Conservation (phyloP, 2,888 invertebrate species). For the Hofmannophila pseudospretella region DNA sequence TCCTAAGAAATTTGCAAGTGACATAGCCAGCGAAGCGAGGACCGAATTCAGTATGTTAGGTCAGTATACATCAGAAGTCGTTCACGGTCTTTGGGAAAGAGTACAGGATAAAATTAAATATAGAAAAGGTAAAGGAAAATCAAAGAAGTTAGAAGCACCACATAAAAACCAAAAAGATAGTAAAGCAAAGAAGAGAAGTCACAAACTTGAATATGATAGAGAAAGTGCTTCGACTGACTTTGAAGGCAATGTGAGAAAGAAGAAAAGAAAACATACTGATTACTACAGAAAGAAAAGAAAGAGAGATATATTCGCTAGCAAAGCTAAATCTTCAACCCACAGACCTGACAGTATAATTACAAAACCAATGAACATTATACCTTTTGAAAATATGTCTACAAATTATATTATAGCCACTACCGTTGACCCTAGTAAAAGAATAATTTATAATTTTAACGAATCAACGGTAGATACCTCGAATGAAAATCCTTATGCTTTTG, state of each 20-base stretch:
- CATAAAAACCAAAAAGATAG: background rate
- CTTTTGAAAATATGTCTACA: background rate
- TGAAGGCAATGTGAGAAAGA: no score
- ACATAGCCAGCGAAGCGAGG: background rate
- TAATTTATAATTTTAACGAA: no score
- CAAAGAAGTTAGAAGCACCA: background rate
- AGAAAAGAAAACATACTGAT: background rate
- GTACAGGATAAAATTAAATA: background rate
- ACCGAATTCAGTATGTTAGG: background rate
- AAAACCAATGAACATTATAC: background rate
- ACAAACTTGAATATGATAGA: no score
- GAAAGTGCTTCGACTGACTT: no score
- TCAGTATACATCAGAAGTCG: background rate
- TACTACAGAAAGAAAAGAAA: background rate
- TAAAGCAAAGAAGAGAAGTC: background rate
- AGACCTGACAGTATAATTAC: background rate
- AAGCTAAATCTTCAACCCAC: background rate
- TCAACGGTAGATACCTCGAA: no score
- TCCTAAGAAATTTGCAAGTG: no score
- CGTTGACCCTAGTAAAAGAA: background rate
- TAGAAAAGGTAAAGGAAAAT: background rate
- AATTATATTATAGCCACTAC: background rate
- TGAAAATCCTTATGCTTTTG: background rate
- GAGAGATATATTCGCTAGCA: background rate
- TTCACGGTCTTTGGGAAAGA: background rate